phyloP scores from a whole-genome alignment of 2,113 vertebrate genomes.

The Leptosomus discolor region DNA sequence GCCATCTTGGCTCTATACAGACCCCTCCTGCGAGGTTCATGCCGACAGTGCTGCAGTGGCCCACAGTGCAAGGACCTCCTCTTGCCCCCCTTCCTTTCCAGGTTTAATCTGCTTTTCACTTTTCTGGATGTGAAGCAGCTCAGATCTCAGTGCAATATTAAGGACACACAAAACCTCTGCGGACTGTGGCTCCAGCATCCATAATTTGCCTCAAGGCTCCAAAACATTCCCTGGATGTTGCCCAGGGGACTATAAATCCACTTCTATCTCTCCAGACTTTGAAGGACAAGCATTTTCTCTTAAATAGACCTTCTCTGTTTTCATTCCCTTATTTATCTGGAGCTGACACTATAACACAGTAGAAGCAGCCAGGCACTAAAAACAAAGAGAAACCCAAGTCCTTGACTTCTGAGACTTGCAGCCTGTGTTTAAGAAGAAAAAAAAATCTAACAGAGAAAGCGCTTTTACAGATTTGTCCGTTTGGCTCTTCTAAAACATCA shows the following conservation, averaged over 20 bases:
- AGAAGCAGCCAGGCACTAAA: slow-evolving; percentile 44
- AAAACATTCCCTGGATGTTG: slow-evolving; percentile 32
- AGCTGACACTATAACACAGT: slow-evolving; percentile 34
- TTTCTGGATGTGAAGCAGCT: background rate
- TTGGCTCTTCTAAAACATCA: slow-evolving; percentile 23
- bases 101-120: background rate
- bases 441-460: background rate
- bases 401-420: slow-evolving; percentile 56
- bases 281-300: slow-evolving; percentile 51
- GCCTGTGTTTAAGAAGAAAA: slow-evolving; percentile 38
- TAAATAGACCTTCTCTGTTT: slow-evolving; percentile 54
- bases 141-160: background rate
- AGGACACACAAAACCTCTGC: background rate
- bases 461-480: slow-evolving; percentile 15
- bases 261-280: slow-evolving; percentile 32
- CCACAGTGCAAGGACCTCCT: background rate
- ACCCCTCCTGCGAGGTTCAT: background rate
- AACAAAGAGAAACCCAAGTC: slow-evolving; percentile 49
- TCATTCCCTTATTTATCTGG: slow-evolving; percentile 53
- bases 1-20: background rate
- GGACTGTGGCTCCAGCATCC: background rate
- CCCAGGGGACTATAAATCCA: slow-evolving; percentile 25
- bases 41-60: accelerated
- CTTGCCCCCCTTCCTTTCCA: background rate
- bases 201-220: slow-evolving; percentile 16